Base-by-base conservation (phyloP, 2,888 invertebrate genomes). In the Orgyia antiqua region DNA sequence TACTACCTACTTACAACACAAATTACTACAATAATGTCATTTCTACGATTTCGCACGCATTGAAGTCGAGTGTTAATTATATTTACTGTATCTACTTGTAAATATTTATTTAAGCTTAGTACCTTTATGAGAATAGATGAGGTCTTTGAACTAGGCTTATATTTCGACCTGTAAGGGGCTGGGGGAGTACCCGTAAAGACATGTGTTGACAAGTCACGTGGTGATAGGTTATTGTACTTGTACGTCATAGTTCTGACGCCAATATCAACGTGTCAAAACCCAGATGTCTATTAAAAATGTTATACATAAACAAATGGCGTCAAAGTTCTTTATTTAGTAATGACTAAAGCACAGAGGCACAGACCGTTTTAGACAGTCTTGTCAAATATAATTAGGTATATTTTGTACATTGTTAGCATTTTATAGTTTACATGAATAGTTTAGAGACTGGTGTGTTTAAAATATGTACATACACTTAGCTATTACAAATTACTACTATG, bases 251-350 rank as follows among this genome's bases (percentile, higher is more conserved):
- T 8, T 33, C 24, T 35, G 30, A 35, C 34, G 34, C 12, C 5
- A 30, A 17, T 17, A 20, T 15, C 24, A 31, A 37, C 33, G 33
- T 30, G 9, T 20, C 29, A 39, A 54, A n/a, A n/a, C n/a, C 69
- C 80, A 80, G 76, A 79, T 79, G 78, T 59, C 42, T 45, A 62
- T 66, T 62, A 20, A 9, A 20, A 8, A 1, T 20, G 4, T 5
- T n/a, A 8, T 20, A 15, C 4, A n/a, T n/a, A n/a, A 20, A 8
- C 20, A 49, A 38, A n/a, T n/a, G 19, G 35, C 26, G 18, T 33
- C 17, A 8, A 29, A 21, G 25, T 27, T 10, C 13, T 33, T 11
- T 20, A 13, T 30, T 18, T 20, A n/a, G 20, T 8, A n/a, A 20
- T 18, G 18, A 18, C 8, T 18, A 18, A 18, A 18, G 2, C n/a